Percentiles rank a stretch among this genome's conserved stretches.
Conservation (phyloP, 35 echinoderm and acorn worm genomes). For the Ptychodera flava region DNA sequence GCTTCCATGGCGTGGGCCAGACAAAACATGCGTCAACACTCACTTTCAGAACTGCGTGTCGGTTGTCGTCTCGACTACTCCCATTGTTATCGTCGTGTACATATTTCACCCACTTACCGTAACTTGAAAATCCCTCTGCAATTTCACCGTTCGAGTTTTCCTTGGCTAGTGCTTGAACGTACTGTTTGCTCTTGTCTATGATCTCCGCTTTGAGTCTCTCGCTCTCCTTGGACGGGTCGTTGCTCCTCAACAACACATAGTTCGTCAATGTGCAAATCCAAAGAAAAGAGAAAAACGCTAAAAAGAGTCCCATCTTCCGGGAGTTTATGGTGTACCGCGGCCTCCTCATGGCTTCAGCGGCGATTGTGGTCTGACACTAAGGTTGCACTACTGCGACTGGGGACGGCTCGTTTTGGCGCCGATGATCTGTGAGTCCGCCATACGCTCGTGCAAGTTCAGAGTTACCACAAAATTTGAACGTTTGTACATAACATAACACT, state of each 20-base stretch:
- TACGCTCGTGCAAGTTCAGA: too few species aligned
- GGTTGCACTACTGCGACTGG: too few species aligned
- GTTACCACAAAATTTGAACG: too few species aligned
- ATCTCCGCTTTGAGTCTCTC: conserved; percentile 39
- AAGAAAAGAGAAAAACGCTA: conserved; percentile 37
- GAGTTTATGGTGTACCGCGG: background rate
- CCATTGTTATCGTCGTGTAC: too few species aligned
- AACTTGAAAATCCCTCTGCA: conserved; percentile 24
- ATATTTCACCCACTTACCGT: conserved; percentile 57
- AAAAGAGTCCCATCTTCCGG: conserved; percentile 30
- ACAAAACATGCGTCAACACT: too few species aligned
- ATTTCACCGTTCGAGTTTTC: conserved; percentile 32
- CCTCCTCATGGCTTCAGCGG: background rate
- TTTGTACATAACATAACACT: too few species aligned
- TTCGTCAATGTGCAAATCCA: conserved; percentile 57
- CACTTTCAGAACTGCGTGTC: too few species aligned
- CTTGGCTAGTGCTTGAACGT: conserved; percentile 51
- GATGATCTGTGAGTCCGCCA: too few species aligned
- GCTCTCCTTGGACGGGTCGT: conserved; percentile 36
- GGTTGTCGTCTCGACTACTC: too few species aligned
- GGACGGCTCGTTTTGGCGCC: too few species aligned
- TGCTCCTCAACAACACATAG: conserved; percentile 29
- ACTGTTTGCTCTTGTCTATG: conserved; percentile 38
- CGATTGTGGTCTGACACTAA: too few species aligned
- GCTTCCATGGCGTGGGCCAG: too few species aligned